phyloP scores from a whole-genome alignment of 1,140 invertebrate genomes.

The Pantala flavescens region DNA sequence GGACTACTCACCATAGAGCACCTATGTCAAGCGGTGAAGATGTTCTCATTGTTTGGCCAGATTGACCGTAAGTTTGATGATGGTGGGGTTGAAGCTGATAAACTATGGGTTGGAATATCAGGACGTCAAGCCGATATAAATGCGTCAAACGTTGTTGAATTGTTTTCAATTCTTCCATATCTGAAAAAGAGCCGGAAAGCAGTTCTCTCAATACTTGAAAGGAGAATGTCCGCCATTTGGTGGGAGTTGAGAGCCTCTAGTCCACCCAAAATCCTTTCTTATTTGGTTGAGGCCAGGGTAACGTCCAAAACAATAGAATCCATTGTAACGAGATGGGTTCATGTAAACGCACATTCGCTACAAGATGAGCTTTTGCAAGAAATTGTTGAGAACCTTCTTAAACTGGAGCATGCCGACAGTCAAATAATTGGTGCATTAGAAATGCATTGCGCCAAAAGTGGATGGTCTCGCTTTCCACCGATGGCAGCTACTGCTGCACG shows the following conservation, averaged over 20 bases:
- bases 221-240: slow-evolving; percentile 45
- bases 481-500: slow-evolving; percentile 45
- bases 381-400: slow-evolving; percentile 45
- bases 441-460: slow-evolving; percentile 28
- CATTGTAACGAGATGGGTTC: slow-evolving; percentile 46
- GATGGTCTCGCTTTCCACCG: slow-evolving; percentile 28
- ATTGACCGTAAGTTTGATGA: slow-evolving; percentile 37
- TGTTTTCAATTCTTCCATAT: slow-evolving; percentile 46
- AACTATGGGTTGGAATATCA: slow-evolving; percentile 56
- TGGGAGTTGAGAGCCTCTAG: slow-evolving; percentile 35
- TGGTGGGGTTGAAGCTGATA: slow-evolving; percentile 37
- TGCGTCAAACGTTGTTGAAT: slow-evolving; percentile 42
- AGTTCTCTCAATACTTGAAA: slow-evolving; percentile 50
- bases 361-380: slow-evolving; percentile 46
- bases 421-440: slow-evolving; percentile 47
- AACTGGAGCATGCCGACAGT: slow-evolving; percentile 41
- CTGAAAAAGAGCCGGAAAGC: slow-evolving; percentile 49
- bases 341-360: slow-evolving; percentile 47
- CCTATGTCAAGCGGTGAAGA: slow-evolving; percentile 44
- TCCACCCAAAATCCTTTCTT: slow-evolving; percentile 40
- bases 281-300: slow-evolving; percentile 32
- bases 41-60: slow-evolving; percentile 35
- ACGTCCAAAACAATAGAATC: slow-evolving; percentile 36
- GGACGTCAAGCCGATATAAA: slow-evolving; percentile 46
- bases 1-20: slow-evolving; percentile 49